A percentile compares a stretch with the other conserved stretches of the same genome.
Evolutionary conservation across 2,888 invertebrate genomes (phyloP).

Genomic region (Pachydiplax longipennis): DNA sequence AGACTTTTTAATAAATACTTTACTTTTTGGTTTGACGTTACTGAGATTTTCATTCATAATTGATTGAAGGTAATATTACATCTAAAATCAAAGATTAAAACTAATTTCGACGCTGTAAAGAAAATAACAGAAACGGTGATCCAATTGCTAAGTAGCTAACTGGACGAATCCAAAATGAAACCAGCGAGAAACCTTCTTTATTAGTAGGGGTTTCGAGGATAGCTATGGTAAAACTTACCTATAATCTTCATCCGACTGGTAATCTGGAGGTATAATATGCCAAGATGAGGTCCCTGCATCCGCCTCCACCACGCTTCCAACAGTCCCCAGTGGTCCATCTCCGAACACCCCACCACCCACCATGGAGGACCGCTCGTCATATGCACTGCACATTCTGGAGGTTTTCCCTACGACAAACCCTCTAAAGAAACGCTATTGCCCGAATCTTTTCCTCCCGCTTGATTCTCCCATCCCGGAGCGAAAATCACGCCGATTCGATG

Average conservation of each 20-base stretch:
- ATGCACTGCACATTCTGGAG: constrained; percentile 2
- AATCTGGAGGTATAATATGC: constrained; percentile 19
- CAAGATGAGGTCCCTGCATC: not conserved
- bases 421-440: not conserved
- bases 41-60: no score
- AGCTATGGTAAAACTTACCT: not conserved
- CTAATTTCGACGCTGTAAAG: no score
- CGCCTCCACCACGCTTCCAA: not conserved
- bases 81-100: no score
- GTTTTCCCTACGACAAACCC: not conserved
- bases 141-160: no score
- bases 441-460: no score
- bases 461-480: not conserved
- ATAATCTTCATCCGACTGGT: constrained; percentile 15
- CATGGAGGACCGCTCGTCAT: not conserved
- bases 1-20: no score
- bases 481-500: not conserved
- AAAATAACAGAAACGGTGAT: no score
- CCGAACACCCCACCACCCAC: not conserved
- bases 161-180: no score
- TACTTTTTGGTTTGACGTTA: no score
- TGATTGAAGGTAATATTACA: no score
- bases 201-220: no score
- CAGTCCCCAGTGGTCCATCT: not conserved
- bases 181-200: no score